phyloP scores from a whole-genome alignment of 2,888 invertebrate species.

The Eucera pruinosa region DNA sequence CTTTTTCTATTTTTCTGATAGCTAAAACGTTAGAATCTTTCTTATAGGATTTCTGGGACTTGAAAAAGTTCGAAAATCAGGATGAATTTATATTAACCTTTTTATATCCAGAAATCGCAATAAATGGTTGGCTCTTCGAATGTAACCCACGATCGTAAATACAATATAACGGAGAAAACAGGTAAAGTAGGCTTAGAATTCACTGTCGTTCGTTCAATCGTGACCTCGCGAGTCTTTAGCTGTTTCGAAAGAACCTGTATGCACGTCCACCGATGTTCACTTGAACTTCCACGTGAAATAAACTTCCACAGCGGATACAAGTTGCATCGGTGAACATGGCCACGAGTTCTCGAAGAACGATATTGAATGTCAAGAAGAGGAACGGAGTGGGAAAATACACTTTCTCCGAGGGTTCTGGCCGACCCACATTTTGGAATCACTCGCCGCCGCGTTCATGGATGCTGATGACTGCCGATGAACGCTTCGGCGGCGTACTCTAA shows the following conservation, averaged over 20 bases:
- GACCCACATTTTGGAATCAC: conserved; percentile 82
- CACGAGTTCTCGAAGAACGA: conserved; percentile 51
- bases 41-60: too few relatives aligned
- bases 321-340: conserved; percentile 27
- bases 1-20: too few relatives aligned
- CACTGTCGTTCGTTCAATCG: background rate
- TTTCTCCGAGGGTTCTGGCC: conserved; percentile 78
- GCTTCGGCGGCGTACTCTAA: conserved; percentile 22
- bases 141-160: too few relatives aligned
- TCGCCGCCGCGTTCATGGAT: conserved; percentile 72
- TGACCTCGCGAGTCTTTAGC: background rate
- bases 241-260: conserved; percentile 9
- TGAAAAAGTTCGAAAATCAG: too few relatives aligned
- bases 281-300: conserved; percentile 13
- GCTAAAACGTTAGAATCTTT: too few relatives aligned
- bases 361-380: conserved; percentile 67
- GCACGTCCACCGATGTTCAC: background rate
- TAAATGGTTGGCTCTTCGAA: too few relatives aligned
- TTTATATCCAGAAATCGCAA: too few relatives aligned
- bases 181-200: background rate
- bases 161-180: background rate
- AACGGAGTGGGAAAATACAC: conserved; percentile 76
- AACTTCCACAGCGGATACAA: background rate
- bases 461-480: conserved; percentile 68
- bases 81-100: too few relatives aligned